phyloP scores from a whole-genome alignment of 2,797 vertebrate species.

The Mycteria americana region DNA sequence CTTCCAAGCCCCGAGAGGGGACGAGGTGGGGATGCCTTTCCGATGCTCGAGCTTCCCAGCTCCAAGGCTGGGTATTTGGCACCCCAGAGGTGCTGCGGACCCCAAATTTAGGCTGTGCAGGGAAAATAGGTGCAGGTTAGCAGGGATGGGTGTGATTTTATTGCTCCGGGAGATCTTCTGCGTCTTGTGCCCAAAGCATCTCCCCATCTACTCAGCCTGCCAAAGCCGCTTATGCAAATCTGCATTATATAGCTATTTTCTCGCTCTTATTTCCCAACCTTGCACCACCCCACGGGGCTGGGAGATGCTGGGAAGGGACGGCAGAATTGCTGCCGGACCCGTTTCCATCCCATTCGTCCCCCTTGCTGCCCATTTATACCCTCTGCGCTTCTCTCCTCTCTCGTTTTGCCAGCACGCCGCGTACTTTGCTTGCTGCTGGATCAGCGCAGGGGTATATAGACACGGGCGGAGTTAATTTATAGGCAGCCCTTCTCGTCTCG shows the following conservation, averaged over 20 bases:
- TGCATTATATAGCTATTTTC: background rate
- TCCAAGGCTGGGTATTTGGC: background rate
- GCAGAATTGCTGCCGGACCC: fast-evolving
- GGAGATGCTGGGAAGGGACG: fast-evolving
- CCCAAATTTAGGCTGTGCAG: background rate
- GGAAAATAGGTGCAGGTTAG: fast-evolving
- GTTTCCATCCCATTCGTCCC: background rate
- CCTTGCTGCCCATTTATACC: background rate
- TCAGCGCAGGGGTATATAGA: background rate
- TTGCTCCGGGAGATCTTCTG: background rate
- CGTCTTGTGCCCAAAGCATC: fast-evolving
- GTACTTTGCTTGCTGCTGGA: background rate
- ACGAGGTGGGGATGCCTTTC: background rate
- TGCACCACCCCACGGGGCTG: fast-evolving
- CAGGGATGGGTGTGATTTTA: fast-evolving
- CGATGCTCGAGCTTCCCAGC: background rate
- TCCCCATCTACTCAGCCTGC: background rate
- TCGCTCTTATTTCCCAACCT: background rate
- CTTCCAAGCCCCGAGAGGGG: background rate
- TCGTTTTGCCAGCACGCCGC: fast-evolving
- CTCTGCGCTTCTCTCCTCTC: background rate
- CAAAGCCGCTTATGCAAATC: background rate
- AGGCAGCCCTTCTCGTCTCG: background rate
- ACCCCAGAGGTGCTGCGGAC: background rate
- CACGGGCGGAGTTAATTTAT: background rate